phyloP scores from a whole-genome alignment of 2,797 vertebrate genomes.

The Enteromius viviparus region DNA sequence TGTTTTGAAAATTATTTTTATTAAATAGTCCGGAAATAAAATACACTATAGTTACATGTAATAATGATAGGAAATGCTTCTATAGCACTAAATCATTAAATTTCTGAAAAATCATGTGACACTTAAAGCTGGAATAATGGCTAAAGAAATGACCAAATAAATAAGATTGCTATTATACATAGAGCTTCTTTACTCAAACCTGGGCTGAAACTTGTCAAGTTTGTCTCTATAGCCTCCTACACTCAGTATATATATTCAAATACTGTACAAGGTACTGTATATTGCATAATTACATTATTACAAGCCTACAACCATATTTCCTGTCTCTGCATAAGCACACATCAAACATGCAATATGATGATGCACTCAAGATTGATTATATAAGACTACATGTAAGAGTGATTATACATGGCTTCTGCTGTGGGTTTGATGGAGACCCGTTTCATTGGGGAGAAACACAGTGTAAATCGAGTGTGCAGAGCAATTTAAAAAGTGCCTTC shows the following conservation, averaged over 20 bases:
- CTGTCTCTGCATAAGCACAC: background rate
- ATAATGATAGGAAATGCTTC: background rate
- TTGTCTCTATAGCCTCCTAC: background rate
- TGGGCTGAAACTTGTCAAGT: background rate
- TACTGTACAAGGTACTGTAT: too few species aligned
- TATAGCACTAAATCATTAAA: background rate
- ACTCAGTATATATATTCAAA: background rate
- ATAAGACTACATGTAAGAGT: slow-evolving; percentile 29
- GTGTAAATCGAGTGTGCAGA: slow-evolving; percentile 62
- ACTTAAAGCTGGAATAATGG: background rate
- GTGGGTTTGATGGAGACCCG: slow-evolving; percentile 37
- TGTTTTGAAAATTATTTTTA: too few species aligned
- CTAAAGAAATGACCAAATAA: background rate
- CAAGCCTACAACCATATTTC: background rate
- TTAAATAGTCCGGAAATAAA: too few species aligned
- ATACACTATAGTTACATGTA: too few species aligned
- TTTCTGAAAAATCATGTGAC: background rate
- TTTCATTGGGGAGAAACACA: slow-evolving; percentile 44
- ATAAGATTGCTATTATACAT: background rate
- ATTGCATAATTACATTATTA: background rate
- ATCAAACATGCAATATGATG: slow-evolving; percentile 26
- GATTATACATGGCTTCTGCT: slow-evolving; percentile 25
- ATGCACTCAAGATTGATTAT: slow-evolving; percentile 19
- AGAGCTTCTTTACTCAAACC: background rate
- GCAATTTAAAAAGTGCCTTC: slow-evolving; percentile 64